Evolutionary conservation across 2,888 invertebrate genomes (phyloP).

Genomic region (Pherbina coryleti): DNA sequence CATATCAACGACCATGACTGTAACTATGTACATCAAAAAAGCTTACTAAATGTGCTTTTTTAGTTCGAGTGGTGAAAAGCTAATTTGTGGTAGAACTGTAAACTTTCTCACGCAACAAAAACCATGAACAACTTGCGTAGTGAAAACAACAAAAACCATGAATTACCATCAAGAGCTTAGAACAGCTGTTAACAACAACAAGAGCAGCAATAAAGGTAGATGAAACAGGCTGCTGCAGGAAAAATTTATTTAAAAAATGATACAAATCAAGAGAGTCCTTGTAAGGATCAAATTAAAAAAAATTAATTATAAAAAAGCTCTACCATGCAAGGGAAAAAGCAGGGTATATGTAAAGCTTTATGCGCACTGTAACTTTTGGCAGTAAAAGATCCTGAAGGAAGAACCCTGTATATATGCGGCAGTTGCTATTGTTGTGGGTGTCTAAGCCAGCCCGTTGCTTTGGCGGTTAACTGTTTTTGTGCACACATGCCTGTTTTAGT

Average conservation of each 20-base stretch:
- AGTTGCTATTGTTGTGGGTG: constrained; percentile 15
- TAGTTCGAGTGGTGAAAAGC: no score
- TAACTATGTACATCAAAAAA: no score
- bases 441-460: neutral
- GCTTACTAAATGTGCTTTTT: no score
- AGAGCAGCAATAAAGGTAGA: neutral
- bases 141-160: neutral
- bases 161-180: neutral
- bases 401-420: neutral
- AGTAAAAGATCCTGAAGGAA: neutral
- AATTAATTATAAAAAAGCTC: no score
- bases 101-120: neutral
- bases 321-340: no score
- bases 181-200: neutral
- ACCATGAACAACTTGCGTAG: neutral
- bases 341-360: no score
- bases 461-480: constrained; percentile 41
- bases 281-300: no score
- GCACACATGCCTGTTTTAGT: constrained; percentile 41
- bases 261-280: no score
- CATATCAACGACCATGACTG: no score
- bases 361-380: no score
- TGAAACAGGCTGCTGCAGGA: neutral
- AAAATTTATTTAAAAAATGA: neutral
- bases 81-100: no score